Base-by-base conservation (phyloP, 2,113 vertebrate species). In the Notiomystis cincta region DNA sequence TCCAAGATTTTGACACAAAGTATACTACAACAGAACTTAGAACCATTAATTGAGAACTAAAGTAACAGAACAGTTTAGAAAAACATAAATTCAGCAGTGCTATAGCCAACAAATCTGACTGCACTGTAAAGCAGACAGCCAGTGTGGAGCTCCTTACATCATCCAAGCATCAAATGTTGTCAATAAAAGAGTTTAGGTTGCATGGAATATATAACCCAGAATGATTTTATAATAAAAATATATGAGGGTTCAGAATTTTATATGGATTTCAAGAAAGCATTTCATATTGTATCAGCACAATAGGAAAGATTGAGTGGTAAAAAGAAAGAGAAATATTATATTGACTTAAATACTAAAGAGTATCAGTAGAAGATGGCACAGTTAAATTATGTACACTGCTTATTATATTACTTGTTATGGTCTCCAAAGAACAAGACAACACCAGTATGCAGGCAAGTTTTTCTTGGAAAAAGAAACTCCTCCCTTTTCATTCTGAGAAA, bases 201-300 rank as follows among this genome's bases (percentile, higher is more conserved):
- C 67, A 82, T 7, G 21, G 72, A 61, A 94, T 94, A 88, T 83
- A 83, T 91, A 88, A 93, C 22, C 30, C 8, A 2, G 62, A 94
- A 93, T 56, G 66, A 94, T 42, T 70, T 42, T 28, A 70, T 75
- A 91, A 72, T 96, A 95, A 96, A 95, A 96, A 73, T 77, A 91
- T 88, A 90, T 24, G 75, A 87, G 45, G 58, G 60, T 62, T 96
- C 82, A 93, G 47, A 94, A 94, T 83, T 91, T 85, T 86, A 83
- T 86, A 70, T 70, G 51, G 35, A 90, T 96, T 87, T 91, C 54
- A 83, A 88, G 67, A 94, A 86, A 70, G 33, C 38, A 58, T 82
- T 86, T 88, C 35, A 87, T 82, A 91, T 50, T 80, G 22, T 90
- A 91, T 80, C 75, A 81, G 27, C 47, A 56, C 35, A 85, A 70